Evolutionary conservation across 1,140 invertebrate species (phyloP).

Genomic region (Zaprionus capensis): DNA sequence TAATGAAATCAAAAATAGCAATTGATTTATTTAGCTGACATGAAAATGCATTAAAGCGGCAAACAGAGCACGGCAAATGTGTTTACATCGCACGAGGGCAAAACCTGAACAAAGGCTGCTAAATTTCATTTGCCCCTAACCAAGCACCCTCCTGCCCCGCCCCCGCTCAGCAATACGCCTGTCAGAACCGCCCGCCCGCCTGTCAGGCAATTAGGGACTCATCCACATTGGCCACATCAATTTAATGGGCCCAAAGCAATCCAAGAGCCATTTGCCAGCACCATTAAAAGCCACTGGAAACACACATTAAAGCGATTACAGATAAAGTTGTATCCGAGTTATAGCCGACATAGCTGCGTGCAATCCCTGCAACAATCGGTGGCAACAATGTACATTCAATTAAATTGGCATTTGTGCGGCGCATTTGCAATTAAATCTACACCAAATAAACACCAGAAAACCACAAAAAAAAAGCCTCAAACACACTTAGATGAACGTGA

Average conservation of each 20-base stretch:
- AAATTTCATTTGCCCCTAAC: background rate
- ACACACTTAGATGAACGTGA: background rate
- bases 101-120: background rate
- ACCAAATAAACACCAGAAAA: conserved; percentile 23
- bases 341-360: conserved; percentile 22
- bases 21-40: conserved; percentile 27
- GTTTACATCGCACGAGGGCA: background rate
- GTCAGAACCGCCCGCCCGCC: background rate
- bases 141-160: background rate
- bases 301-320: conserved; percentile 64
- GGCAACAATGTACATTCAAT: conserved; percentile 26
- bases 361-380: conserved; percentile 1
- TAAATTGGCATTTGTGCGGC: conserved; percentile 30
- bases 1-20: conserved; percentile 50
- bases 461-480: background rate
- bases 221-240: conserved; percentile 46
- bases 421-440: conserved; percentile 26
- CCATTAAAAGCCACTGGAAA: conserved; percentile 75
- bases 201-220: conserved; percentile 45
- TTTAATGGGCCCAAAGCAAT: conserved; percentile 69
- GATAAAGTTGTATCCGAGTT: conserved; percentile 33
- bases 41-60: conserved; percentile 17
- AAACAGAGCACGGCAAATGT: background rate
- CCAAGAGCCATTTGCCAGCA: conserved; percentile 59
- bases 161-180: no score